Evolutionary conservation across 2,113 vertebrate species (phyloP), one percentile per base, ranked within the genome.

Genomic region (Proterorhinus semilunaris): DNA sequence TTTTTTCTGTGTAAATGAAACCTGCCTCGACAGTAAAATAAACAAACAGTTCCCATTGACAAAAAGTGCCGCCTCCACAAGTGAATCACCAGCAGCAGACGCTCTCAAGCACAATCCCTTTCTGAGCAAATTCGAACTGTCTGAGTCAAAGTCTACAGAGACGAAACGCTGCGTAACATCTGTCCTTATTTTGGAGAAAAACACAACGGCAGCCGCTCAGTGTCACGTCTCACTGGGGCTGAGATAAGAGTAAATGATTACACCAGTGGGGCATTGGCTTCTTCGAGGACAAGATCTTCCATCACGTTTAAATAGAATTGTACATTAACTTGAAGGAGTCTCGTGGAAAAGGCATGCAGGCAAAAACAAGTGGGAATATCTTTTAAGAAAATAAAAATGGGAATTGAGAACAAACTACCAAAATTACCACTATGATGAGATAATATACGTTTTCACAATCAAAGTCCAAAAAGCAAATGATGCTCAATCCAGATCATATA

Each of bases 211-310:
- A n/a, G 10, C 47, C 70, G 57, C 70, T 57, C 57, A 57, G 69
- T 72, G 73, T 63, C 79, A 58, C 10, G 52, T 80, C 80, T 75
- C 62, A 64, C 71, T 13, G 17, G 62, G 68, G 73, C 54, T 72
- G 64, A 72, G 83, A 87, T 67, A 62, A 82, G 66, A 72, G 62
- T 27, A 55, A 69, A 65, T 48, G 67, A 82, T 75, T 79, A 74
- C 79, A 83, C 69, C 79, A 74, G 71, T 0, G 17, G 74, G 74
- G 72, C 65, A 74, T 65, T 62, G 12, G 58, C 73, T 36, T 55
- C 65, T 68, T 76, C 49, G 36, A 21, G 10, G 10, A 36, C 3
- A 63, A 58, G 36, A 45, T 2, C 36, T 62, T 67, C 72, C 52
- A 2, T 71, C 53, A 50, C 58, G 52, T 75, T 79, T 75, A 71